Conservation (phyloP, 2,797 vertebrate genomes). For the Onychomys leucogaster region DNA sequence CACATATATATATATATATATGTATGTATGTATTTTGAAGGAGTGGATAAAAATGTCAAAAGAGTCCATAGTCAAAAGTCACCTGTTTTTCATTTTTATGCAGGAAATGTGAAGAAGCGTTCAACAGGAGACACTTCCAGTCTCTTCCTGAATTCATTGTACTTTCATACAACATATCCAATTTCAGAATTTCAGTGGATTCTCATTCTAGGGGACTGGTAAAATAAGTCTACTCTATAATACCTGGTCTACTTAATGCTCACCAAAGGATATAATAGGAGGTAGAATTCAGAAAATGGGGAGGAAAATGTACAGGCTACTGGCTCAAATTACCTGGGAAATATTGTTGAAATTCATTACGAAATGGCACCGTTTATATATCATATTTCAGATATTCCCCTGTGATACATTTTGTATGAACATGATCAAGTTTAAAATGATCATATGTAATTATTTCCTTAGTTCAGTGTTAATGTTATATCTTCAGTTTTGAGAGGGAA, state of each 20-base stretch:
- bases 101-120: neutral
- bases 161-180: neutral
- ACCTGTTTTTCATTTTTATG: neutral
- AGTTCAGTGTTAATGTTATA: neutral
- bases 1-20: neutral
- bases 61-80: neutral
- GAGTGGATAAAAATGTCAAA: neutral
- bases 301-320: neutral
- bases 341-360: neutral
- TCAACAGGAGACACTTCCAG: neutral
- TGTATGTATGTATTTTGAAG: neutral
- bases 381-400: neutral
- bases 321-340: neutral
- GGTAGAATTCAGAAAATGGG: neutral
- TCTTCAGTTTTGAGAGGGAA: neutral
- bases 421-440: conserved; percentile 44
- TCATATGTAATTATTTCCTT: conserved; percentile 15
- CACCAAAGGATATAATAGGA: neutral
- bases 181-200: neutral
- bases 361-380: neutral
- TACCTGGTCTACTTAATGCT: neutral
- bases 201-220: neutral
- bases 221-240: neutral
- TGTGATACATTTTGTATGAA: conserved; percentile 17
- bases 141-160: neutral